Conservation (phyloP, 1,140 invertebrate species). For the Cyrtorhinus lividipennis region DNA sequence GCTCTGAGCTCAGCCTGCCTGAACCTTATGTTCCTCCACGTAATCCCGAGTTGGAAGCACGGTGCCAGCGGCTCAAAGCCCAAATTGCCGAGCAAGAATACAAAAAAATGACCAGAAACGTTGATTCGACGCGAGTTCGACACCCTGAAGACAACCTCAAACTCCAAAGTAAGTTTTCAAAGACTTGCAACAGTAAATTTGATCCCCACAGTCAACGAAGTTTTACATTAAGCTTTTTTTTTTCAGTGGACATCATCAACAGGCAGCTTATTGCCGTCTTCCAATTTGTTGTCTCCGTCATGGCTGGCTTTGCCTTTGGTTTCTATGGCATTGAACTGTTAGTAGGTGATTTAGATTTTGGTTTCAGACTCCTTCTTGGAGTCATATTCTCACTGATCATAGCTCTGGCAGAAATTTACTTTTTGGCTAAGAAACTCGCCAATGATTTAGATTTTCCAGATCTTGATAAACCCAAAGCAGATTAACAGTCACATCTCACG, state of each 20-base stretch:
- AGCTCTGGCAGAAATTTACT: slow-evolving; percentile 75
- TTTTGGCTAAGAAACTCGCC: slow-evolving; percentile 64
- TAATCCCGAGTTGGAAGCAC: slow-evolving; percentile 60
- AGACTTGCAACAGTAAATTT: too few relatives aligned
- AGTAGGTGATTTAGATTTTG: slow-evolving; percentile 60
- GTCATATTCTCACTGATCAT: slow-evolving; percentile 66
- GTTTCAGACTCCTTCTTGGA: slow-evolving; percentile 61
- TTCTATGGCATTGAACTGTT: slow-evolving; percentile 65
- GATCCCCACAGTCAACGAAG: too few relatives aligned
- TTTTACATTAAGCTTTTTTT: too few relatives aligned
- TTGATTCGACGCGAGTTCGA: slow-evolving; percentile 44
- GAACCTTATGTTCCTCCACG: slow-evolving; percentile 48
- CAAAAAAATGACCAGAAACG: slow-evolving; percentile 62
- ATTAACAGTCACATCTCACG: too few relatives aligned
- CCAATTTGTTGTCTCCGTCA: slow-evolving; percentile 67
- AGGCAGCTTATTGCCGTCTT: slow-evolving; percentile 63
- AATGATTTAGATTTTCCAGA: slow-evolving; percentile 33
- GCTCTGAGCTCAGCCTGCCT: slow-evolving; percentile 48
- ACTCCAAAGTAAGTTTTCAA: slow-evolving; percentile 62
- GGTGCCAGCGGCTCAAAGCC: slow-evolving; percentile 51
- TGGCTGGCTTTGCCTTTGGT: slow-evolving; percentile 69
- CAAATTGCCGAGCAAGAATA: slow-evolving; percentile 62
- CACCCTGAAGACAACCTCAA: slow-evolving; percentile 60
- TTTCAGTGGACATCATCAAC: slow-evolving; percentile 68
- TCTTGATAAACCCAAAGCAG: neutral